phyloP scores from a whole-genome alignment of 2,888 invertebrate species.

The Andrena bucephala region DNA sequence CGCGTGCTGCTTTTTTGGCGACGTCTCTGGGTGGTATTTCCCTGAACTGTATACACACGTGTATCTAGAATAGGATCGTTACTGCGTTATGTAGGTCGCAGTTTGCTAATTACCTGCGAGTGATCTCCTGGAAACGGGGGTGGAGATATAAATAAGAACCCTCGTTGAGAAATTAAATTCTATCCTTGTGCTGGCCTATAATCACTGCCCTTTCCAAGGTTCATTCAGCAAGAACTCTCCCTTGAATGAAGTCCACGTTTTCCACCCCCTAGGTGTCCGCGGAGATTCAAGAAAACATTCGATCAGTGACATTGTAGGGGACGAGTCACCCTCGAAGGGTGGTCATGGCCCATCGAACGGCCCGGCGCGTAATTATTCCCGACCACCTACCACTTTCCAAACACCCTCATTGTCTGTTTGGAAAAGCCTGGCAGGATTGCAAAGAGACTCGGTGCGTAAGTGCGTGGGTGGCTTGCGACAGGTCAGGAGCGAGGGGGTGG shows the following conservation, averaged over 20 bases:
- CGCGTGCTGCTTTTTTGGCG: conserved; percentile 21
- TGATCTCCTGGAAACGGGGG: no score
- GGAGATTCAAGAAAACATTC: no score
- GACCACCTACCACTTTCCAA: neutral
- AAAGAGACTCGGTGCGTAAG: conserved; percentile 63
- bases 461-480: conserved; percentile 82
- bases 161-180: no score
- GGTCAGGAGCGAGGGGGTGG: conserved; percentile 80
- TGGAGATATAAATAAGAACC: no score
- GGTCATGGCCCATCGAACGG: neutral
- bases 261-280: no score
- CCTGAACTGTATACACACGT: neutral
- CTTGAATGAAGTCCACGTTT: no score
- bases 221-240: no score
- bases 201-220: no score
- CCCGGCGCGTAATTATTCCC: neutral
- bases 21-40: conserved; percentile 12
- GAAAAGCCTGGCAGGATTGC: conserved; percentile 1
- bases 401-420: neutral
- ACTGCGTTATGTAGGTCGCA: neutral
- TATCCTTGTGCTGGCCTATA: no score
- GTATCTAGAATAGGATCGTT: neutral
- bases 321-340: neutral
- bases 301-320: no score
- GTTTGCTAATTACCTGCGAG: neutral